Evolutionary conservation across 2,113 vertebrate species (phyloP), one percentile per base, ranked within the genome.

Genomic region (Anhinga rufa): DNA sequence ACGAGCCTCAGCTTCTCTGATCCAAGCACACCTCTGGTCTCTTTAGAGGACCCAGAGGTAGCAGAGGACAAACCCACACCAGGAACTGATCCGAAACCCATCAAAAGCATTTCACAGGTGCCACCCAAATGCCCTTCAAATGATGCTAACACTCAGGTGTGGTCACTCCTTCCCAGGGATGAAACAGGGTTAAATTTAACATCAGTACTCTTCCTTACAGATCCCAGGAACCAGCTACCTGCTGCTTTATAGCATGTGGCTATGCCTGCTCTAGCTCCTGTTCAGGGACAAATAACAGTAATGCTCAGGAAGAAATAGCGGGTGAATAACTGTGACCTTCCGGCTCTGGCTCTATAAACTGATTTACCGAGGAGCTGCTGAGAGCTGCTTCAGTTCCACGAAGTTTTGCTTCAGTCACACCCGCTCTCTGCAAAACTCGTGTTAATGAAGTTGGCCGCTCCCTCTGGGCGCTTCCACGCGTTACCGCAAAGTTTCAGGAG

Each of bases 381-480:
- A 69, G 48, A 77, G 64, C 55, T 54, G 72, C 72, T 64, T 77
- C 42, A 28, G 16, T 29, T 75, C 57, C 28, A 20, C 14, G 14
- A 66, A 55, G 52, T 65, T 92, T 42, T 21, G 28, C 36, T 86
- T 72, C 66, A 70, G 65, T 19, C 60, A 21, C 65, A 79, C 9
- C 7, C 0, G 3, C 31, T 83, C 38, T 9, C 38, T 44, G 65
- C 69, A 95, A 38, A 84, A 29, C 42, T 55, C 24, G 2, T 0
- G 1, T 8, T 69, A 26, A 70, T 17, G 14, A 61, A 83, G 31
- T 4, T 7, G 9, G 31, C 34, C 1, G 7, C 81, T 82, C 57
- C 71, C 54, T 77, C 85, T 40, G 38, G 49, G 40, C 5, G 12
- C n/a, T 93, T 62, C 70, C 58, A 77, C 0, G 1, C 0, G 0